Percentiles rank a stretch among this genome's conserved stretches.
phyloP scores from a whole-genome alignment of 2,113 vertebrate genomes.

The Gnathonemus longibarbis region DNA sequence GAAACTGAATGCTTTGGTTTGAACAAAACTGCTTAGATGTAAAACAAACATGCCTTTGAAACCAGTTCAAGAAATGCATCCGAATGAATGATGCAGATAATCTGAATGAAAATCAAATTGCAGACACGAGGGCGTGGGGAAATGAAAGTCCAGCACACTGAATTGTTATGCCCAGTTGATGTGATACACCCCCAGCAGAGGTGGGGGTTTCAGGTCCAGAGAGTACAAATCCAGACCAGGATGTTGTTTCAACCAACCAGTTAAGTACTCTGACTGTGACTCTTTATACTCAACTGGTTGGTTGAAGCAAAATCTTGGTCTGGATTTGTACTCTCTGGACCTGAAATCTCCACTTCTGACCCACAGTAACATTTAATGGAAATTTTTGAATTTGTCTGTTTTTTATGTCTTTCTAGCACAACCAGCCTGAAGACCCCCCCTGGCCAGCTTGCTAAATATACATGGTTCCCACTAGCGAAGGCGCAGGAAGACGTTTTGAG shows the following conservation, averaged over 20 bases:
- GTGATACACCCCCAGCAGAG: not conserved
- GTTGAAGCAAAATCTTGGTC: too few relatives aligned
- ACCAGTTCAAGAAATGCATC: not conserved
- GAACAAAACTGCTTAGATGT: slow-evolving; percentile 16
- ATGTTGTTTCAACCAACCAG: too few relatives aligned
- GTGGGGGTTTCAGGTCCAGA: too few relatives aligned
- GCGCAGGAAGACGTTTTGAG: not conserved
- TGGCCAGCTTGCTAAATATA: not conserved
- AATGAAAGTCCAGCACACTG: not conserved
- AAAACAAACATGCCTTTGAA: slow-evolving; percentile 1
- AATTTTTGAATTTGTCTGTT: not conserved
- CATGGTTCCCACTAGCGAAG: not conserved
- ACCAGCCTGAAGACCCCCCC: not conserved
- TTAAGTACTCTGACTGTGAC: too few relatives aligned
- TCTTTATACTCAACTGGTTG: too few relatives aligned
- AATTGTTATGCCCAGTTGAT: not conserved
- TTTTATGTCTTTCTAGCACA: not conserved
- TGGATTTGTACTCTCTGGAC: too few relatives aligned
- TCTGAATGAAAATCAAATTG: not conserved
- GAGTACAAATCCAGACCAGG: too few relatives aligned
- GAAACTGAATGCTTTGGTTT: slow-evolving; percentile 3
- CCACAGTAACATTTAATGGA: not conserved
- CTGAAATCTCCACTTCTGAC: too few relatives aligned
- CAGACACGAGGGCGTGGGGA: not conserved
- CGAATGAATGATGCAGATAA: not conserved